A percentile compares a stretch with the other conserved stretches of the same genome.
phyloP scores from a whole-genome alignment of 2,888 invertebrate species.

The Tribolium freemani region DNA sequence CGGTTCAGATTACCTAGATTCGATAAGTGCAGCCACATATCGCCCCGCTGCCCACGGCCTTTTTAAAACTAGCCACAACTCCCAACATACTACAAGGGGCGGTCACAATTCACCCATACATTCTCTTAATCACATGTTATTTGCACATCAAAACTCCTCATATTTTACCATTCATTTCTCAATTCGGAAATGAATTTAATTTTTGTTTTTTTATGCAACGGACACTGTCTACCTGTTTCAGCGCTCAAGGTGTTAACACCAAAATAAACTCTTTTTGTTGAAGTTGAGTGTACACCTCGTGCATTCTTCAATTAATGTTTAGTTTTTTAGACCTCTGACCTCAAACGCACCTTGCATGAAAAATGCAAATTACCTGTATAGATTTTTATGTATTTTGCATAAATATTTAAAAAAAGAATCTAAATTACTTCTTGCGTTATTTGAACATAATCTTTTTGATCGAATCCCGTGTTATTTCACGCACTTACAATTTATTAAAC shows the following conservation, averaged over 20 bases:
- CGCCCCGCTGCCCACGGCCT: conserved; percentile 43
- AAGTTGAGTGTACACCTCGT: not conserved
- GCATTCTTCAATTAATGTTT: conserved; percentile 25
- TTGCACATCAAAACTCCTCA: not conserved
- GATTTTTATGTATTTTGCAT: conserved; percentile 54
- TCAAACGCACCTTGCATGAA: conserved; percentile 50
- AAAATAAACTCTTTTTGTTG: not conserved
- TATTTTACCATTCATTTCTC: not conserved
- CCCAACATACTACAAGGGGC: conserved; percentile 10
- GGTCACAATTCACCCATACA: not conserved
- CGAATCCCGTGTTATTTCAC: conserved; percentile 49
- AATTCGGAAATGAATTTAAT: not conserved
- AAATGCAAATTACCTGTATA: conserved; percentile 52
- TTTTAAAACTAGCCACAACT: conserved; percentile 23
- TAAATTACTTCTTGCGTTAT: conserved; percentile 47
- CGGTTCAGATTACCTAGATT: conserved; percentile 63
- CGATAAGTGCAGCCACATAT: conserved; percentile 59
- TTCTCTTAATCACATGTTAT: not conserved
- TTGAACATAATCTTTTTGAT: conserved; percentile 48
- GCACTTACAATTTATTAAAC: conserved; percentile 42
- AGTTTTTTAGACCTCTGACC: conserved; percentile 28
- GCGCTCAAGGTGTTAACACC: too few relatives aligned
- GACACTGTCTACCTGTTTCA: not conserved
- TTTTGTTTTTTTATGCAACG: not conserved
- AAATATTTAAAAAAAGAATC: conserved; percentile 52